Base-by-base conservation (phyloP, 2,797 vertebrate genomes). In the Helarctos malayanus region DNA sequence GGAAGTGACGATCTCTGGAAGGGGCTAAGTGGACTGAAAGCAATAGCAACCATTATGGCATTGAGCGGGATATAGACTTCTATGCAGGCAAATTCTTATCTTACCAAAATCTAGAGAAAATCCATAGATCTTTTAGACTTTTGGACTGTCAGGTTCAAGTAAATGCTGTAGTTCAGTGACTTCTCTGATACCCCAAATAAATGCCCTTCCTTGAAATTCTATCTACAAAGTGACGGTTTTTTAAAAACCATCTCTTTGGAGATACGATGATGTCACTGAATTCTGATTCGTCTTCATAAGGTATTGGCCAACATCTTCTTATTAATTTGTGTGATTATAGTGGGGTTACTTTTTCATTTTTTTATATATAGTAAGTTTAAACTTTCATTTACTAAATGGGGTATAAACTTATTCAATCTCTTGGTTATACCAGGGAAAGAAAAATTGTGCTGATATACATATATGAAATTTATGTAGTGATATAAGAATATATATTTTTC, bases 321-420 rank as follows among this genome's bases (percentile, higher is more conserved):
- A 45, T 75, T 75, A 89, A n/a, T 68, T 23, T 82, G 5, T 85
- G 9, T 69, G n/a, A 79, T 9, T 89, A 32, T 85, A 56, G 11
- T 78, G 69, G 19, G 45, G 13, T 95, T 97, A 92, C 92, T 79
- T 90, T 96, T 89, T 94, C 79, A 29, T 95, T 91, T 75, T 95
- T 95, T 96, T 96, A 95, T 94, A 91, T 95, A 89, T 38, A 95
- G 3, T 76, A 96, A 91, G 32, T 96, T 96, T 92, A 93, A 57
- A 82, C 56, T 54, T 84, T 84, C 35, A 49, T 57, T 80, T 96
- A 90, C 78, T 47, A 84, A 93, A 63, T 63, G 80, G 21, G 91
- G 56, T 45, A 2, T 86, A 94, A 92, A 52, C 54, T 8, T 76
- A 91, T 78, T 91, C 57, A 27, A 52, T 68, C 95, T 93, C 94